Conservation (phyloP, 23 tunicate genomes). For the Ciona savignyi region DNA sequence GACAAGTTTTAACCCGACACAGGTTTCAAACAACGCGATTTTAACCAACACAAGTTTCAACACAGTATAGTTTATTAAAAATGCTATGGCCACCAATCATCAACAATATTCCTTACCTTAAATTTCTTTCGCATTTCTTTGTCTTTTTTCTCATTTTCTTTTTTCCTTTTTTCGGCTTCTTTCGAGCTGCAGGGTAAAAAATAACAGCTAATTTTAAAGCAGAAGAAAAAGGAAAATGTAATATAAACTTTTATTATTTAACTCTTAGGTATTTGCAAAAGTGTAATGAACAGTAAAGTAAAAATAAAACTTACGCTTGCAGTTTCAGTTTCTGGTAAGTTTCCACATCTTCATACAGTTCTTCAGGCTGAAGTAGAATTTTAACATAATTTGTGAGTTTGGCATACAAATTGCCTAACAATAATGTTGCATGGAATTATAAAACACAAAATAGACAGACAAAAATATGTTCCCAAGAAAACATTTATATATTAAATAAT, state of each 20-base stretch:
- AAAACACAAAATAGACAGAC: too few relatives aligned
- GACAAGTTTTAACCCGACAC: too few relatives aligned
- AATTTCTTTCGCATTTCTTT: conserved; percentile 70
- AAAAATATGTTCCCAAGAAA: too few relatives aligned
- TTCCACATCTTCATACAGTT: conserved; percentile 39
- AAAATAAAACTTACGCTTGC: background rate
- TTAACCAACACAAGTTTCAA: too few relatives aligned
- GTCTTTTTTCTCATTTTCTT: conserved; percentile 54
- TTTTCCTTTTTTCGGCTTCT: conserved; percentile 48
- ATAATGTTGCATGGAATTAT: too few relatives aligned
- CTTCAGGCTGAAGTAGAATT: background rate
- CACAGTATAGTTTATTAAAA: too few relatives aligned
- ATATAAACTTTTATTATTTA: background rate
- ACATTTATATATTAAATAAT: too few relatives aligned
- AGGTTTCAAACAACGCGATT: too few relatives aligned
- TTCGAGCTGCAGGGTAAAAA: background rate
- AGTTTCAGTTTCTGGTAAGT: background rate
- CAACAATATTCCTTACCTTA: conserved; percentile 28
- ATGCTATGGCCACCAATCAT: too few relatives aligned
- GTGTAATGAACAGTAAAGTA: background rate
- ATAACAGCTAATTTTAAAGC: background rate
- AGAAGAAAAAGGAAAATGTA: background rate
- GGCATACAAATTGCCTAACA: too few relatives aligned
- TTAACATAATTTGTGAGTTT: too few relatives aligned
- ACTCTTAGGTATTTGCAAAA: background rate